Base-by-base conservation (phyloP, 2,797 vertebrate species). In the Falco novaeseelandiae region DNA sequence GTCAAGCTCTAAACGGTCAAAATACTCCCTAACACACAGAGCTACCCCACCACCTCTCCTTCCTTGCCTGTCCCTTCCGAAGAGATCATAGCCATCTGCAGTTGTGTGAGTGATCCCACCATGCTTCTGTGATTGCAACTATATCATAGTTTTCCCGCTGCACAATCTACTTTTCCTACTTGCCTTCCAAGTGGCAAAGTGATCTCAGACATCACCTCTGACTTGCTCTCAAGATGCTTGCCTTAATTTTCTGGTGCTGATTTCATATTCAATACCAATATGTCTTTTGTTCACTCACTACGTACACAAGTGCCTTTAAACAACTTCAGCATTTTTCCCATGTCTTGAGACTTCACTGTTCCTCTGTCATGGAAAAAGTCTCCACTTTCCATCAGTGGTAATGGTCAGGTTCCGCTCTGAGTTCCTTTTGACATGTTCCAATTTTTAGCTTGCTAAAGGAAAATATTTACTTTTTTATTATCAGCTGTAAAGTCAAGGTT, bases 381-480 rank as follows among this genome's bases (percentile, higher is more conserved):
- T 26, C 62, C 11, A 14, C 55, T 93, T 92, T n/a, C 63, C 74
- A 40, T 67, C 13, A 10, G 7, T 20, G 18, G 65, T 94, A 93
- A 88, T 62, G 83, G 77, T 83, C 83, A 95, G 62, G 74, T 85
- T 95, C 80, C 61, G 58, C 63, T 93, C 59, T 69, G 51, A 93
- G 32, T 63, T 87, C 2, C 4, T 95, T 97, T 93, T 87, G 70
- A 96, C 30, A 26, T 15, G 14, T 89, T 89, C 89, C 81, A 77
- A 8, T 67, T 83, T 87, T 89, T 89, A 89, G 54, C 67, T 81
- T 22, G 27, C 59, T 69, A 49, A 95, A 91, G 72, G 42, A 90
- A 95, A 92, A 89, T 93, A 91, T 94, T 87, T 84, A 13, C 65
- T 90, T 94, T 58, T 89, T 93, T 89, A 88, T 88, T 89, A 90